A percentile compares a stretch with the other conserved stretches of the same genome.
phyloP scores from a whole-genome alignment of 2,888 invertebrate genomes.

The Microctonus brassicae region DNA sequence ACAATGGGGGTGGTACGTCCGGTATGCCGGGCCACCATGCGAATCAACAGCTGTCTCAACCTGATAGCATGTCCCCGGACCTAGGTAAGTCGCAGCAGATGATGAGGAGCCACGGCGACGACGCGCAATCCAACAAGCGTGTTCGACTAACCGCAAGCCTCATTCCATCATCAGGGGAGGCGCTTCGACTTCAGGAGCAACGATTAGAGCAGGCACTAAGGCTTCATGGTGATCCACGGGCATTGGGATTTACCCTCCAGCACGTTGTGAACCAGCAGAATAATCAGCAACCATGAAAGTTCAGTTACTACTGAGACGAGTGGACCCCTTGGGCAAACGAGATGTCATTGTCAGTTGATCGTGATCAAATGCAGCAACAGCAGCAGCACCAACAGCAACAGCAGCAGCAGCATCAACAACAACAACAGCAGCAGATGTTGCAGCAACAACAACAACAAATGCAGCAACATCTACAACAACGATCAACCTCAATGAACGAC shows the following conservation, averaged over 20 bases:
- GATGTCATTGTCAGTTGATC: conserved; percentile 50
- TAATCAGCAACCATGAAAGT: conserved; percentile 80
- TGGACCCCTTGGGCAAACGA: conserved; percentile 69
- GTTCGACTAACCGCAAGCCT: conserved; percentile 51
- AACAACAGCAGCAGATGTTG: conserved; percentile 53
- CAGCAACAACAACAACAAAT: conserved; percentile 59
- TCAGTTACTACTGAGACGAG: conserved; percentile 82
- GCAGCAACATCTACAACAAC: conserved; percentile 55
- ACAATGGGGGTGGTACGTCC: conserved; percentile 64
- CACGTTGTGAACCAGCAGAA: conserved; percentile 72
- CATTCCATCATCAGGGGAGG: conserved; percentile 63
- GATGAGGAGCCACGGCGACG: conserved; percentile 40
- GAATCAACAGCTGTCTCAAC: conserved; percentile 67
- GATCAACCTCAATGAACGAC: conserved; percentile 52
- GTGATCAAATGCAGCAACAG: conserved; percentile 48
- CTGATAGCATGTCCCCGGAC: conserved; percentile 65
- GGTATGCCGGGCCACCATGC: conserved; percentile 66
- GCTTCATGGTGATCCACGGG: conserved; percentile 84
- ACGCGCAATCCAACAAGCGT: conserved; percentile 47
- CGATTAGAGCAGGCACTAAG: conserved; percentile 86
- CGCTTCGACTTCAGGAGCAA: conserved; percentile 78
- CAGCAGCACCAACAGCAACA: conserved; percentile 51
- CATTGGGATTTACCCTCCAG: conserved; percentile 81
- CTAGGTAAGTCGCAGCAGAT: conserved; percentile 58
- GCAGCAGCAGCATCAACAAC: conserved; percentile 46